Conservation (phyloP, 2,797 vertebrate species). For the Microctenopoma stevenorrisi region DNA sequence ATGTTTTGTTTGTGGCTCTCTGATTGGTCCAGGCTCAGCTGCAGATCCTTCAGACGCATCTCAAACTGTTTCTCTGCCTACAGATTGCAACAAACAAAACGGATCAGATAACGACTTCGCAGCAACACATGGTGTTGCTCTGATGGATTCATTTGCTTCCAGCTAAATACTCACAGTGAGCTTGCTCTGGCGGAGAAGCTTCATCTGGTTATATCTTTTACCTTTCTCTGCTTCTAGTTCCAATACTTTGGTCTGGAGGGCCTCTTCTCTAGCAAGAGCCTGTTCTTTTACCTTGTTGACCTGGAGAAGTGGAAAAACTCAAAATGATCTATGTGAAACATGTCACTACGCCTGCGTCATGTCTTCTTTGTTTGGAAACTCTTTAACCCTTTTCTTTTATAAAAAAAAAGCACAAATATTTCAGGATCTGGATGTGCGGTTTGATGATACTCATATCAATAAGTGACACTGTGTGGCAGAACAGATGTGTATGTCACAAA, state of each 20-base stretch:
- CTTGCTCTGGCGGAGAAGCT: constrained; percentile 79
- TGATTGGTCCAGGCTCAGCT: constrained; percentile 88
- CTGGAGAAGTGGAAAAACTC: constrained; percentile 65
- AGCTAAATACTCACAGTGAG: constrained; percentile 79
- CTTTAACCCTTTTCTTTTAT: no score
- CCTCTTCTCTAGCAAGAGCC: constrained; percentile 77
- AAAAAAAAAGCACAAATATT: no score
- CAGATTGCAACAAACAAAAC: constrained; percentile 8
- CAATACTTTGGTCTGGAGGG: constrained; percentile 84
- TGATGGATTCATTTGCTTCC: background rate
- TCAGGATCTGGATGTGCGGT: no score
- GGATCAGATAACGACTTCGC: background rate
- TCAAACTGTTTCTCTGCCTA: constrained; percentile 87
- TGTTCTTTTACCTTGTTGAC: constrained; percentile 84
- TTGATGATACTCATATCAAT: no score
- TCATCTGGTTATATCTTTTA: constrained; percentile 82
- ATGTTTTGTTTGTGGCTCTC: constrained; percentile 90
- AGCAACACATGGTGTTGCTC: background rate
- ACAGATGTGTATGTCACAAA: no score
- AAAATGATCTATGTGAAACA: background rate
- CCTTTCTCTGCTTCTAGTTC: constrained; percentile 86
- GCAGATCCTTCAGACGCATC: constrained; percentile 87
- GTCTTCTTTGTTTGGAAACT: no score
- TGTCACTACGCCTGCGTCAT: fast-evolving
- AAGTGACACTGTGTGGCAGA: no score